Percentiles rank a stretch among this genome's conserved stretches.
Evolutionary conservation across 2,888 invertebrate species (phyloP).

Genomic region (Lissocephala sabroskyi): DNA sequence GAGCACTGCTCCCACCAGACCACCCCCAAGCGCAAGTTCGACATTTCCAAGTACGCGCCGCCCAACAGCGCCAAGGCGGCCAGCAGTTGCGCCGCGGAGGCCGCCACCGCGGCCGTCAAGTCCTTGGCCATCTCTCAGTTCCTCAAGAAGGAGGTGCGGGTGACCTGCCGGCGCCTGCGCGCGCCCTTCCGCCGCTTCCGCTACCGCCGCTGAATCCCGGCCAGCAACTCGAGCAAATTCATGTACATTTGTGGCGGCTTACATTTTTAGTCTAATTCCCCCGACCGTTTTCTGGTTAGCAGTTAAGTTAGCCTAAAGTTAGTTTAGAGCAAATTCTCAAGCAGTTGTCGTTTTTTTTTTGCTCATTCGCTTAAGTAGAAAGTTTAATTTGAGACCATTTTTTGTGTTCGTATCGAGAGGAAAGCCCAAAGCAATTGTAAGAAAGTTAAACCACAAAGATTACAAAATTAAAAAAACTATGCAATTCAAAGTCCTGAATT

Average conservation of each 20-base stretch:
- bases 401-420: constrained; percentile 3
- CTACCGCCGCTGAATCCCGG: constrained; percentile 65
- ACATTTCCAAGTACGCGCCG: constrained; percentile 63
- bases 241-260: no score
- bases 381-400: neutral
- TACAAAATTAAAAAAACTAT: constrained; percentile 23
- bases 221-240: constrained; percentile 26
- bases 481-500: constrained; percentile 16
- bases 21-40: constrained; percentile 64
- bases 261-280: no score
- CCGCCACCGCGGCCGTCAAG: constrained; percentile 65
- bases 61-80: constrained; percentile 53
- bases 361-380: constrained; percentile 10
- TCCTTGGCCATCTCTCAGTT: constrained; percentile 68
- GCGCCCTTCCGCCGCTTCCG: constrained; percentile 70
- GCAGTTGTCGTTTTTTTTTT: constrained; percentile 21
- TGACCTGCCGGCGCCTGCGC: constrained; percentile 65
- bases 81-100: constrained; percentile 57
- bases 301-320: constrained; percentile 50
- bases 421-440: constrained; percentile 2
- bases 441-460: no score
- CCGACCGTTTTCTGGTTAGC: no score
- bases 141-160: constrained; percentile 70
- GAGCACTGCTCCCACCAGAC: constrained; percentile 45
- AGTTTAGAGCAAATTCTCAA: constrained; percentile 50